Evolutionary conservation across 2,888 invertebrate species (phyloP), one percentile per base, ranked within the genome.

Genomic region (Pterostichus niger): DNA sequence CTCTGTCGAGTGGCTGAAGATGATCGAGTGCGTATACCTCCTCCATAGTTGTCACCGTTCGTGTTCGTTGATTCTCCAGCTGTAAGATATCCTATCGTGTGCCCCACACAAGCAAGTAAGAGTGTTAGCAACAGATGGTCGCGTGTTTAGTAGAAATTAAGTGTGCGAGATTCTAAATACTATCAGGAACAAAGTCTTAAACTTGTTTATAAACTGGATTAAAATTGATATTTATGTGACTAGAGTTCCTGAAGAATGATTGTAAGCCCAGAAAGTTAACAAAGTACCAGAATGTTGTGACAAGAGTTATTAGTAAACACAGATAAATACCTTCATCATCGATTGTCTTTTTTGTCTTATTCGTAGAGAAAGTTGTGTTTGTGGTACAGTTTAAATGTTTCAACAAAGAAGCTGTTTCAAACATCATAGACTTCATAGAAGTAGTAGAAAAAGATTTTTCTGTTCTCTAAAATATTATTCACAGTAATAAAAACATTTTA

Each of bases 31-130:
- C 44, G 40, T 9, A 13, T 44, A 44, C 11, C 13, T 15, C 11
- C 13, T 15, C 44, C 56, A 24, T 35, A 87, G 84, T 13, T 49
- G 54, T 2, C 78, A 46, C 80, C 84, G 15, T 13, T 71, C n/a
- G 17, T 10, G 40, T 17, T 86, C 31, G 11, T 3, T 84, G 86
- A 84, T 81, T 85, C 85, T 84, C 87, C 88, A 85, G 87, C 86
- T 87, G 88, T 88, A 85, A 87, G 86, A 85, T 88, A 88, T 84
- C 89, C 88, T 89, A 85, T 77, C 84, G 75, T 75, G 75, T 75
- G 56, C 40, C 17, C 56, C 10, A 68, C 40, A 75, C 17, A 82
- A 73, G n/a, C 31, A 71, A 31, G 15, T 52, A 59, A 56, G 40
- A n/a, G 40, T 81, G 82, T 82, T 75, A 75, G 75, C 40, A 7